Evolutionary conservation across 64 coral and sea anemone genomes (phyloP).

Genomic region (Platygyra sinensis): DNA sequence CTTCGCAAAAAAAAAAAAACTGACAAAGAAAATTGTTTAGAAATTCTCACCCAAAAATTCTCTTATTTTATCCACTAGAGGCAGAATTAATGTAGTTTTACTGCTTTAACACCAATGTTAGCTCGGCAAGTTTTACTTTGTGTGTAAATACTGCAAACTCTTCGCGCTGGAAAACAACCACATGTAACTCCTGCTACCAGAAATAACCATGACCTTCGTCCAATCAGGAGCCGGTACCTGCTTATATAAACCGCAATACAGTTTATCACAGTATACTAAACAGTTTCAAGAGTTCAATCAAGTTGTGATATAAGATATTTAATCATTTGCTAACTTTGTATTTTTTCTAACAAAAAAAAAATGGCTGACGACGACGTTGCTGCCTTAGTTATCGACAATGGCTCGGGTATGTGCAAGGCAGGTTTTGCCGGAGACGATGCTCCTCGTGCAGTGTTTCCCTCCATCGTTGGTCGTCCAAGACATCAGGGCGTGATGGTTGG

Average conservation of each 20-base stretch:
- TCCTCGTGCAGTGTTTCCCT: conserved; percentile 85
- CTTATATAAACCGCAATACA: conserved; percentile 12
- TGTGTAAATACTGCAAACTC: neutral
- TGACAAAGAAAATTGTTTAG: neutral
- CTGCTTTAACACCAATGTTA: too few relatives aligned
- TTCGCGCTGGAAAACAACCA: neutral
- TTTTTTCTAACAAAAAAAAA: conserved; percentile 28
- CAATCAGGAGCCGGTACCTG: conserved; percentile 1
- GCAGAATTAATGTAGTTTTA: too few relatives aligned
- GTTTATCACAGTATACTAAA: neutral
- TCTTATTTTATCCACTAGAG: too few relatives aligned
- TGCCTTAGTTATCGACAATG: conserved; percentile 81
- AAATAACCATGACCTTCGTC: neutral
- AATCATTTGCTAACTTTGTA: neutral
- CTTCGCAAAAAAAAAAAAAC: neutral
- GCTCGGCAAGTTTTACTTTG: too few relatives aligned
- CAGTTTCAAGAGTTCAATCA: neutral
- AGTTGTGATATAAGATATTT: neutral
- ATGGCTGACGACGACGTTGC: conserved; percentile 88
- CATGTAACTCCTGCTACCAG: neutral
- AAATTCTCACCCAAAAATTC: too few relatives aligned
- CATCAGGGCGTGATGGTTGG: conserved; percentile 91
- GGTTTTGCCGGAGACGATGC: conserved; percentile 91
- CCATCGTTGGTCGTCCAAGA: conserved; percentile 78
- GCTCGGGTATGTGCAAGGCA: conserved; percentile 90